A percentile compares a stretch with the other conserved stretches of the same genome.
Conservation (phyloP, 2,888 invertebrate species). For the Microplitis manilae region DNA sequence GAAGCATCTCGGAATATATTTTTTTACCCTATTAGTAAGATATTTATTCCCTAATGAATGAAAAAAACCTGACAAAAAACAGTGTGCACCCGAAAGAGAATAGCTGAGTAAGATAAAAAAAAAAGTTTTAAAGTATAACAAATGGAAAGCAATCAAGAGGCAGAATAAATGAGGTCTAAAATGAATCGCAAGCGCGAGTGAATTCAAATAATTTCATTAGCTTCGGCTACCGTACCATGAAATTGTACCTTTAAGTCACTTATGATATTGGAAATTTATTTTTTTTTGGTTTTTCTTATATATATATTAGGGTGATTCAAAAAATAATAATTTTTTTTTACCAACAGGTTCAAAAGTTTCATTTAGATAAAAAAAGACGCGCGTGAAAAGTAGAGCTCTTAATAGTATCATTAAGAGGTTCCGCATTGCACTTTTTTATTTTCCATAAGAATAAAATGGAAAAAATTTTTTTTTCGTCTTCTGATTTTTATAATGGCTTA, state of each 20-base stretch:
- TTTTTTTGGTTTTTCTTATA: background rate
- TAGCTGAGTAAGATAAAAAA: constrained; percentile 11
- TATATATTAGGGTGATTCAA: too few species aligned
- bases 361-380: too few species aligned
- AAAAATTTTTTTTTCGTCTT: too few species aligned
- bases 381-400: too few species aligned
- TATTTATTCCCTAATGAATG: background rate
- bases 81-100: background rate
- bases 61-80: constrained; percentile 1
- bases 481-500: too few species aligned
- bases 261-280: background rate
- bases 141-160: constrained; percentile 2
- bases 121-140: background rate
- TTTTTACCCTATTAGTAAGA: background rate
- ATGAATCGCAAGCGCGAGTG: background rate
- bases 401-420: too few species aligned
- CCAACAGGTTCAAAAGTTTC: too few species aligned
- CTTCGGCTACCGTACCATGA: background rate
- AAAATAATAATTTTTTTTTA: too few species aligned
- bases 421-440: too few species aligned
- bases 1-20: background rate
- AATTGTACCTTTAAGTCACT: background rate
- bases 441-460: too few species aligned
- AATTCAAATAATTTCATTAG: constrained; percentile 1
- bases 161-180: background rate